Base-by-base conservation (phyloP, 2,797 vertebrate species). In the Sebastes miniatus region DNA sequence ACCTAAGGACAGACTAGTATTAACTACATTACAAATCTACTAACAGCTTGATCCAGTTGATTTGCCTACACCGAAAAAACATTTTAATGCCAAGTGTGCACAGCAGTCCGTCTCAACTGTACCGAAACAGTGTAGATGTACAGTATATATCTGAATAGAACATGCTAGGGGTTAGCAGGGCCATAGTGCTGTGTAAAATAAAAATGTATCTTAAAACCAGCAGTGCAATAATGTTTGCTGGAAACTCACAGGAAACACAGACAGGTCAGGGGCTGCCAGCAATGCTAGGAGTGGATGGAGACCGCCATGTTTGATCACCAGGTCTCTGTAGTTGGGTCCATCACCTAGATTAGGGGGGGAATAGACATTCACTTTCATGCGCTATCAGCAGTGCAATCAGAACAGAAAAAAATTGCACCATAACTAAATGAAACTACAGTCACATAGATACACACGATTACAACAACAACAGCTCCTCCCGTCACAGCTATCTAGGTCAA, bases 291-390 rank as follows among this genome's bases (percentile, higher is more conserved):
- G 95, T 0, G 97, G 96, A 5, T 95, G 93, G 3, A 98, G 87
- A 24, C 96, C 97, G 67, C 97, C 98, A 11, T 97, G 97, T 78
- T 97, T 97, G 90, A 99, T 98, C 76, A 99, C 97, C 36, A 97
- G 92, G 89, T 99, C 98, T 90, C 98, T 95, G 88, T 96, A 97
- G 64, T 85, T 81, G 29, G 98, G 96, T 4, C 98, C 98, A 82
- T 99, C 98, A 91, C 98, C 98, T 99, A 69, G 56, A 83, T 79
- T 22, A 52, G 1, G 62, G 56, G 54, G n/a, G 5, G 5, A 39
- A 32, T 22, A 22, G 20, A 56, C 31, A 70, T 65, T 67, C 31
- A 65, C 6, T 57, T 5, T 68, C 22, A 83, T 20, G 16, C 43
- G 6, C 6, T 5, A 18, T 61, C 13, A 69, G 58, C 7, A 70